These are phyloP conservation scores for Eulithis testata DNA, from an alignment of 2,888 invertebrate genomes.

Conservation along the genomic window DNA sequence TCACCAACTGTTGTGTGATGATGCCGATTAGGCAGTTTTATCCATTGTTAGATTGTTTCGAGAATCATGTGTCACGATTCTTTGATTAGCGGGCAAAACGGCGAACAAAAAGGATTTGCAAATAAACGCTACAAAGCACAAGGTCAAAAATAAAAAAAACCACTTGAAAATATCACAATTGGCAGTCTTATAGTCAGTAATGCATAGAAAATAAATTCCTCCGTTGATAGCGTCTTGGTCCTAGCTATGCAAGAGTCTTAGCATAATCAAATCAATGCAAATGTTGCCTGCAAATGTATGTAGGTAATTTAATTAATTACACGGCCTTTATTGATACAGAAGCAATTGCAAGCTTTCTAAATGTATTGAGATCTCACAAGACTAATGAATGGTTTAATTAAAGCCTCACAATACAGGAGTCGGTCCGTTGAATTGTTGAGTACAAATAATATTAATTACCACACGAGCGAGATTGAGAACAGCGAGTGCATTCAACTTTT, in stretches of 20 bases:
- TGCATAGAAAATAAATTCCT: too few relatives aligned
- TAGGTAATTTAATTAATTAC: constrained; percentile 2
- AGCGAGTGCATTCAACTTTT: constrained; percentile 27
- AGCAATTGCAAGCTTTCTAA: constrained; percentile 37
- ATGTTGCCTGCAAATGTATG: too few relatives aligned
- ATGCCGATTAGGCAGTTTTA: constrained; percentile 46
- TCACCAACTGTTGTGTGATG: constrained; percentile 39
- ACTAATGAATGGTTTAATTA: constrained; percentile 48
- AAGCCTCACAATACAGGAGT: constrained; percentile 41
- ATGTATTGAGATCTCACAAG: constrained; percentile 31
- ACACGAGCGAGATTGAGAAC: constrained; percentile 14
- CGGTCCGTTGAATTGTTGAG: constrained; percentile 44
- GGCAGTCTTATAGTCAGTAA: too few relatives aligned
- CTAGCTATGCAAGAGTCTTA: too few relatives aligned
- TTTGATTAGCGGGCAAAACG: constrained; percentile 14
- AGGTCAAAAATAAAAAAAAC: too few relatives aligned
- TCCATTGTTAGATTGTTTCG: constrained; percentile 37
- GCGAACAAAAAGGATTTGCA: neutral
- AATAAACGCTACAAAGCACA: neutral
- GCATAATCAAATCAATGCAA: too few relatives aligned
- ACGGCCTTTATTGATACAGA: constrained; percentile 28
- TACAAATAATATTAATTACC: constrained; percentile 46
- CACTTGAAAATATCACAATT: too few relatives aligned
- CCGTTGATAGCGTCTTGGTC: too few relatives aligned
- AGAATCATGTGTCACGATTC: constrained; percentile 44